These are phyloP conservation scores for Takifugu rubripes DNA, from an alignment of 2,797 vertebrate species.

Conservation along the genomic window DNA sequence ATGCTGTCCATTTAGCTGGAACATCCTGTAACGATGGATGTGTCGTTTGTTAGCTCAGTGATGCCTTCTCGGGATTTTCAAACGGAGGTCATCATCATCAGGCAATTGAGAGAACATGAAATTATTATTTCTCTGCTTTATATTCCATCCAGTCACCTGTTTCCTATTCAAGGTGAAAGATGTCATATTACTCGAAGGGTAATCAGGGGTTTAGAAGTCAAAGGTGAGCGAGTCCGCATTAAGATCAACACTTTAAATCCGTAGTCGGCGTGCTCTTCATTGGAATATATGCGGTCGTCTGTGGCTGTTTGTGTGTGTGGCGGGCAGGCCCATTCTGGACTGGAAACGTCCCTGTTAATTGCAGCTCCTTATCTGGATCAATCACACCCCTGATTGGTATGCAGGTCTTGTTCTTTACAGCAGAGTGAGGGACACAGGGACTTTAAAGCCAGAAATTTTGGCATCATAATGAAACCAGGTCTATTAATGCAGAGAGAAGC, in stretches of 20 bases:
- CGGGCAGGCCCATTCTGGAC: conserved; percentile 20
- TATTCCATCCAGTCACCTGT: conserved; percentile 49
- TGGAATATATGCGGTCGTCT: conserved; percentile 15
- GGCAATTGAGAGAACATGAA: conserved; percentile 39
- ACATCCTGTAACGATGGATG: conserved; percentile 38
- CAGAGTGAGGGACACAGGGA: conserved; percentile 64
- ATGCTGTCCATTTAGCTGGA: conserved; percentile 26
- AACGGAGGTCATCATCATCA: conserved; percentile 46
- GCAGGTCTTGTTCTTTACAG: conserved; percentile 39
- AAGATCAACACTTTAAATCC: conserved; percentile 46
- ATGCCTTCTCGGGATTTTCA: conserved; percentile 43
- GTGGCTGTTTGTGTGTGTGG: conserved; percentile 30
- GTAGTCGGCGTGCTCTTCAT: conserved; percentile 9
- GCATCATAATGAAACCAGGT: conserved; percentile 73
- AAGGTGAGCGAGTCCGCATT: conserved; percentile 32
- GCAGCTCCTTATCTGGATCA: conserved; percentile 72
- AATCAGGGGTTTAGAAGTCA: conserved; percentile 53
- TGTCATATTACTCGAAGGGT: conserved; percentile 46
- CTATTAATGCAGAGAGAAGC: conserved; percentile 49
- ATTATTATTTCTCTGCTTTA: conserved; percentile 22
- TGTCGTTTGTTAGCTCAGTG: conserved; percentile 46
- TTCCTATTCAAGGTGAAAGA: conserved; percentile 37
- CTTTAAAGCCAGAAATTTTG: conserved; percentile 64
- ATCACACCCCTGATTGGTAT: conserved; percentile 68
- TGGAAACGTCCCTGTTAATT: conserved; percentile 64